Evolutionary conservation across 1,140 invertebrate genomes (phyloP).

Genomic region (Euura lappo): DNA sequence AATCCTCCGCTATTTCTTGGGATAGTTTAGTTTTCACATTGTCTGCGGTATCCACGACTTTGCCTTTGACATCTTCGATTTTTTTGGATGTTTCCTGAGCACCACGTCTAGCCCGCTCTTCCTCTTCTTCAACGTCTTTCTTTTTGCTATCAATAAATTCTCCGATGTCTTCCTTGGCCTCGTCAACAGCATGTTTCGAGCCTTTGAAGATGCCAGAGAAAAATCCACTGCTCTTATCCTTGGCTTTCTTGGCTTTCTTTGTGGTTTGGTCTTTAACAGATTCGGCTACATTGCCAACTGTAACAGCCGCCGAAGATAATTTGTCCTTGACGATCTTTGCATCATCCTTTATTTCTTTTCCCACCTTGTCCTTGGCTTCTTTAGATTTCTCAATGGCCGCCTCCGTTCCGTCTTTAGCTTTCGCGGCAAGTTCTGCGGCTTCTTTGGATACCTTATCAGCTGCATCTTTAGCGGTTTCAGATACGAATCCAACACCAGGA

Average conservation of each 20-base stretch:
- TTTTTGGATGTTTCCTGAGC: neutral
- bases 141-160: constrained; percentile 24
- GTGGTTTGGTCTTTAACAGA: constrained; percentile 10
- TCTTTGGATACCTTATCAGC: constrained; percentile 8
- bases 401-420: neutral
- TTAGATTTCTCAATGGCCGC: neutral
- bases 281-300: constrained; percentile 4
- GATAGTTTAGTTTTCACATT: constrained; percentile 15
- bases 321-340: neutral
- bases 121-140: constrained; percentile 8
- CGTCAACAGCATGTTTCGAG: constrained; percentile 8
- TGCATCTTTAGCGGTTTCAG: neutral
- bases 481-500: neutral
- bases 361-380: constrained; percentile 14
- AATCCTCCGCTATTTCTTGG: constrained; percentile 21
- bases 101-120: constrained; percentile 14
- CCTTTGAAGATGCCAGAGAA: constrained; percentile 17
- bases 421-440: neutral
- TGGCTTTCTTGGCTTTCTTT: constrained; percentile 13
- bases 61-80: constrained; percentile 9
- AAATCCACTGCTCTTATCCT: constrained; percentile 16
- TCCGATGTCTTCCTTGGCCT: constrained; percentile 18
- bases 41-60: constrained; percentile 1
- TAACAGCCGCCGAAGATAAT: neutral
- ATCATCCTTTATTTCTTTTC: constrained; percentile 22